Evolutionary conservation across 2,888 invertebrate species (phyloP), one percentile per base, ranked within the genome.

Genomic region (Phymatocera aterrima): DNA sequence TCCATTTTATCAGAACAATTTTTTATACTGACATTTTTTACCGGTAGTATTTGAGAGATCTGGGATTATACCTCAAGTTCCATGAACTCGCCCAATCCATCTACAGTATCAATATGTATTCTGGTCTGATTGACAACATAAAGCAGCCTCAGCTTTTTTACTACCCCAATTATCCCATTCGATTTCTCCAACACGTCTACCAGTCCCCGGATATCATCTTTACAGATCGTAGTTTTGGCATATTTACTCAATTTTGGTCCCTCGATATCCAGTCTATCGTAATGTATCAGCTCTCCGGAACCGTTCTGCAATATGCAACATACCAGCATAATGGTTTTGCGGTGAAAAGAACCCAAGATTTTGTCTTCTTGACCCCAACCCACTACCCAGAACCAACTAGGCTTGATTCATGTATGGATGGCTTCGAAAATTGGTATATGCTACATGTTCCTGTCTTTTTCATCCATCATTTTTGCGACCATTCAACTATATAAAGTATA

Each of bases 101-200:
- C 92, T 0, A 99, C 98, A 77, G 93, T 91, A 90, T 99, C 99
- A 83, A 98, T 92, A 89, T 99, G 99, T 34, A 99, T 93, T 80
- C 98, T 92, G 0, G 97, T 97, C 87, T 97, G 96, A 0, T 93
- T 96, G 2, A 96, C 93, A 89, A 98, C 91, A 87, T 94, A 97
- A 4, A 99, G 91, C 81, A 93, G 92, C 4, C 99, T 93, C 0
- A 91, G 92, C 89, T 99, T 99, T 61, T 93, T 92, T 4, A 99
- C 95, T 24, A 92, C 91, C 0, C 97, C 97, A 79, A 92, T 91
- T 0, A 93, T 87, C 0, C 97, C 98, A 81, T 97, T 87, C 88
- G 94, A 92, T 91, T 92, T 87, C 81, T 91, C 85, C 91, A 97
- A 87, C 90, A 93, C 90, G 1, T 84, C 83, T 84, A 91, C 88